These are phyloP conservation scores for Noturus placidus DNA, from an alignment of 2,113 vertebrate species.

Conservation along the genomic window DNA sequence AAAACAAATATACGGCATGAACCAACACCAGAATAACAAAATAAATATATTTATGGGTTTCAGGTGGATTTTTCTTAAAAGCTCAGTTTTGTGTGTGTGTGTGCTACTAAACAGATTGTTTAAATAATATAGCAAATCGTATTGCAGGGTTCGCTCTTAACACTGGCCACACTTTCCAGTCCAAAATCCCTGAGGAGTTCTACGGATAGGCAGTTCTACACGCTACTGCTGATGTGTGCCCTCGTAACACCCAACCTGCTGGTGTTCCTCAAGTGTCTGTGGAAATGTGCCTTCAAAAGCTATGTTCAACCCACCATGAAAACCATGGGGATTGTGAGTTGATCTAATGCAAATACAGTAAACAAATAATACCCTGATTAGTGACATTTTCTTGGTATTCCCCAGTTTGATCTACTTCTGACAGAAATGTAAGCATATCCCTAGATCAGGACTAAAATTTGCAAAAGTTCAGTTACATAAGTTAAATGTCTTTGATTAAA, in stretches of 20 bases:
- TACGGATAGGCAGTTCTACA: constrained; percentile 70
- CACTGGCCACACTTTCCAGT: constrained; percentile 67
- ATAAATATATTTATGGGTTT: background rate
- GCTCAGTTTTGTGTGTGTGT: background rate
- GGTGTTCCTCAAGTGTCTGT: constrained; percentile 74
- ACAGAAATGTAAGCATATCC: background rate
- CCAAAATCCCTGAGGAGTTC: constrained; percentile 48
- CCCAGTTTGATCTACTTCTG: background rate
- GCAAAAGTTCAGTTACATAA: background rate
- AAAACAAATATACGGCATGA: background rate
- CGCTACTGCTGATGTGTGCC: constrained; percentile 71
- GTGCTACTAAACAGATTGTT: background rate
- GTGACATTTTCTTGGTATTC: background rate
- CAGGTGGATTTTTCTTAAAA: background rate
- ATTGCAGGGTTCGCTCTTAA: constrained; percentile 69
- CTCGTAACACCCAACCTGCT: constrained; percentile 72
- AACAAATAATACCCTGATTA: background rate
- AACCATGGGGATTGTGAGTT: constrained; percentile 68
- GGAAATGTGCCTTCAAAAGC: constrained; percentile 75
- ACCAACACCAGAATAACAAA: background rate
- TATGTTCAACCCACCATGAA: constrained; percentile 66
- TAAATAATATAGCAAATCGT: background rate
- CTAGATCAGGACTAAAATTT: background rate
- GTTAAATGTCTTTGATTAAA: background rate
- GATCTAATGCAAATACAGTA: background rate